Conservation (phyloP, 2,888 invertebrate species). For the Euphydryas editha region DNA sequence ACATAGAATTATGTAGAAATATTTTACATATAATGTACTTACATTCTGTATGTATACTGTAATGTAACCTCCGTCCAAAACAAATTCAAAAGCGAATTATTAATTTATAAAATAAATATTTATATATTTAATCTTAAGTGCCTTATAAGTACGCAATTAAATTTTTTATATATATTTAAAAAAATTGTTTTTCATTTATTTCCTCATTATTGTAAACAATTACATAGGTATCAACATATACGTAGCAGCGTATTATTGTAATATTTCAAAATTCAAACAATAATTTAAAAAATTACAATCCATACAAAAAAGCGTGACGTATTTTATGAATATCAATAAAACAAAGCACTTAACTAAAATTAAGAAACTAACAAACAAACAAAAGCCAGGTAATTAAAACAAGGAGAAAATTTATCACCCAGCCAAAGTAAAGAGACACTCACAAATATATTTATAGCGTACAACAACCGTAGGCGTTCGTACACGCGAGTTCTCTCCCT, state of each 20-base stretch:
- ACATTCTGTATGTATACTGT: constrained; percentile 76
- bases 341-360: not conserved
- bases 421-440: constrained; percentile 48
- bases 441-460: constrained; percentile 57
- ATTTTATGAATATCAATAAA: not conserved
- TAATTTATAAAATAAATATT: constrained; percentile 50
- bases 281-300: too few species aligned
- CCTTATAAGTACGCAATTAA: constrained; percentile 56
- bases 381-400: constrained; percentile 36
- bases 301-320: not conserved
- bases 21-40: constrained; percentile 57
- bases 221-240: too few species aligned
- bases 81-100: constrained; percentile 56
- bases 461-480: constrained; percentile 71
- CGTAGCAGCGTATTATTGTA: too few species aligned
- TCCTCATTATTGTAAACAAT: constrained; percentile 8
- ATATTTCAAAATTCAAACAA: too few species aligned
- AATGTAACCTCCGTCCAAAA: constrained; percentile 69
- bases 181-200: constrained; percentile 40
- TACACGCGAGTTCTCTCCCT: constrained; percentile 72
- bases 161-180: constrained; percentile 43
- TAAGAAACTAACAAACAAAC: constrained; percentile 1
- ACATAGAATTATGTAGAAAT: constrained; percentile 69
- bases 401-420: constrained; percentile 37
- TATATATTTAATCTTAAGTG: constrained; percentile 50